A percentile compares a stretch with the other conserved stretches of the same genome.
Evolutionary conservation across 2,113 vertebrate genomes (phyloP).

Genomic region (Chlorocebus sabaeus): DNA sequence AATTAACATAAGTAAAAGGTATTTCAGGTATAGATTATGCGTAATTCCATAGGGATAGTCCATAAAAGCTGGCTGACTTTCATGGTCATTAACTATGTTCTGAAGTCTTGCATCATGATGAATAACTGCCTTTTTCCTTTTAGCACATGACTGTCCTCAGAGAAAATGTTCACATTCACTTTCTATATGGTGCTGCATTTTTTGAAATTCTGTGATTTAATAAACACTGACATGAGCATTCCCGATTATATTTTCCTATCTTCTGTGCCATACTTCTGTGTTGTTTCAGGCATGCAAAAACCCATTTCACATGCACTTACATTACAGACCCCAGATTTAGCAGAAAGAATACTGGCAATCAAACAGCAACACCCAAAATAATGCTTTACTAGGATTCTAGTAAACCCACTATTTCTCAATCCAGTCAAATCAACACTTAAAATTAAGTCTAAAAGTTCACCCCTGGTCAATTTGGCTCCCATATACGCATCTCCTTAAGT

Average conservation of each 20-base stretch:
- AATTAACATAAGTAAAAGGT: too few species aligned
- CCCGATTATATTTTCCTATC: background rate
- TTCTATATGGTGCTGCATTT: too few species aligned
- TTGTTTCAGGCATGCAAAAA: background rate
- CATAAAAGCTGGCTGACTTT: too few species aligned
- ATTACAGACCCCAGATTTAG: background rate
- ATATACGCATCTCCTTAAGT: background rate
- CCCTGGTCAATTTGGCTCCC: background rate
- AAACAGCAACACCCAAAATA: background rate
- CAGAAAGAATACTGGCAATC: background rate
- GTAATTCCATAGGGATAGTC: too few species aligned
- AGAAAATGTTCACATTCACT: too few species aligned
- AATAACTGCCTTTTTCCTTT: too few species aligned
- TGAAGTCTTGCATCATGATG: too few species aligned
- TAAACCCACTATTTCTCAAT: background rate
- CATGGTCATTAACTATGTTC: too few species aligned
- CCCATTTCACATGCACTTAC: background rate
- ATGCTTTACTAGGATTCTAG: background rate
- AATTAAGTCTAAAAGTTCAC: background rate
- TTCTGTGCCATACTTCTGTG: background rate
- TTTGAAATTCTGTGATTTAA: too few species aligned
- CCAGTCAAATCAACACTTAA: background rate
- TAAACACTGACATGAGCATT: too few species aligned
- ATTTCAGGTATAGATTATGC: too few species aligned
- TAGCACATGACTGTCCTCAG: too few species aligned